These are phyloP conservation scores for Scomber scombrus DNA, from an alignment of 2,113 vertebrate species.

Conservation along the genomic window DNA sequence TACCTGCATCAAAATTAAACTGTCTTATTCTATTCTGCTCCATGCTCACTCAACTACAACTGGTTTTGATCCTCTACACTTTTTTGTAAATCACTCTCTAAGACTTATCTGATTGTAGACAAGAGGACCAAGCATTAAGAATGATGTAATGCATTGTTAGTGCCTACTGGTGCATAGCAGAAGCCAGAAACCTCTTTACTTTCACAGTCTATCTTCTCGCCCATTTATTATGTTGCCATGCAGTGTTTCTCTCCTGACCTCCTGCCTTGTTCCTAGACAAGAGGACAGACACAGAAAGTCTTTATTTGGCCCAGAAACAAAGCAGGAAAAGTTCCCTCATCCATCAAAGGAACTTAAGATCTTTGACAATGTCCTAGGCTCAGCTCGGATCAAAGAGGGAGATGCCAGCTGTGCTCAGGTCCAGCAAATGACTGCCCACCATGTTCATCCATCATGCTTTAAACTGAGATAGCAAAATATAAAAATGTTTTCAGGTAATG, in stretches of 20 bases:
- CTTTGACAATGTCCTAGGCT: slow-evolving; percentile 69
- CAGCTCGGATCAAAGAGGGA: slow-evolving; percentile 57
- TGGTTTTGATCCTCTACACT: slow-evolving; percentile 19
- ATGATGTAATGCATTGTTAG: slow-evolving; percentile 40
- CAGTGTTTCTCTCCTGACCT: slow-evolving; percentile 73
- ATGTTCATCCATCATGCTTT: slow-evolving; percentile 74
- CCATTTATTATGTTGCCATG: slow-evolving; percentile 70
- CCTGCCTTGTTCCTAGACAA: slow-evolving; percentile 59
- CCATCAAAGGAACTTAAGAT: slow-evolving; percentile 75
- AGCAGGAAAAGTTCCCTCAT: slow-evolving; percentile 73
- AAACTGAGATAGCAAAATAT: slow-evolving; percentile 70
- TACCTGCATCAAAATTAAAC: slow-evolving; percentile 17
- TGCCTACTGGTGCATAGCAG: slow-evolving; percentile 29
- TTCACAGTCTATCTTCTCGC: slow-evolving; percentile 51
- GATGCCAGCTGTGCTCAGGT: slow-evolving; percentile 54
- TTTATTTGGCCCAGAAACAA: slow-evolving; percentile 71
- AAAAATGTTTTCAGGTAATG: slow-evolving; percentile 78
- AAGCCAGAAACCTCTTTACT: slow-evolving; percentile 43
- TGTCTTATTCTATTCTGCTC: slow-evolving; percentile 3
- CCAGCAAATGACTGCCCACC: slow-evolving; percentile 58
- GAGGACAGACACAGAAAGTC: slow-evolving; percentile 65
- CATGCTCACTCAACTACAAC: slow-evolving; percentile 18
- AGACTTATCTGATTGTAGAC: slow-evolving; percentile 18
- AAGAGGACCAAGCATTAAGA: slow-evolving; percentile 21
- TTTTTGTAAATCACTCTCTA: slow-evolving; percentile 26